Evolutionary conservation across 1,140 invertebrate genomes (phyloP).

Genomic region (Zaprionus vittiger): DNA sequence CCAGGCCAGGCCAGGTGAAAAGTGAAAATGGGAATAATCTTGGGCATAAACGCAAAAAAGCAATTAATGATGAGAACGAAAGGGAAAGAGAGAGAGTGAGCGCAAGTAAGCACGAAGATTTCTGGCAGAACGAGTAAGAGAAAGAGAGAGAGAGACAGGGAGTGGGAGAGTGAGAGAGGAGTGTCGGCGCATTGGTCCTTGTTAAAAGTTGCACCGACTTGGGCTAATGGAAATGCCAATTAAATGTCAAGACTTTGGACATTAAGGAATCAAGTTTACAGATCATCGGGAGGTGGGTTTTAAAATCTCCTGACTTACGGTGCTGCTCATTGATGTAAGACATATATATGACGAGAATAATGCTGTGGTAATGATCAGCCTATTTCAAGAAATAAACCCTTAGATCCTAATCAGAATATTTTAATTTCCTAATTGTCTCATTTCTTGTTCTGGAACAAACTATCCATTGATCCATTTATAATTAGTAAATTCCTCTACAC

Average conservation of each 20-base stretch:
- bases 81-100: neutral
- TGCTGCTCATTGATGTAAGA: too few relatives aligned
- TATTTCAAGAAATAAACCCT: too few relatives aligned
- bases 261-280: conserved; percentile 17
- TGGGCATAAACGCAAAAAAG: conserved; percentile 38
- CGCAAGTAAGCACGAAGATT: neutral
- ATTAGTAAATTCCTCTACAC: too few relatives aligned
- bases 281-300: conserved; percentile 10
- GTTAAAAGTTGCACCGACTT: conserved; percentile 16
- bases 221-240: conserved; percentile 49
- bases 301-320: conserved; percentile 3
- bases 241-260: conserved; percentile 34
- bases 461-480: too few relatives aligned
- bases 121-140: neutral
- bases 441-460: too few relatives aligned
- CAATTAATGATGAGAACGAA: conserved; percentile 20
- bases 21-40: conserved; percentile 50
- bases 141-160: neutral
- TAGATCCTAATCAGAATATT: too few relatives aligned
- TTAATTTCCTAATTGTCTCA: too few relatives aligned
- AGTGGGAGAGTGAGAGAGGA: neutral
- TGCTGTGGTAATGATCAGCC: too few relatives aligned
- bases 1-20: conserved; percentile 45
- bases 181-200: neutral
- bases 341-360: too few relatives aligned